These are phyloP conservation scores for Stomorhina lunata DNA, from an alignment of 2,888 invertebrate species.

Conservation along the genomic window DNA sequence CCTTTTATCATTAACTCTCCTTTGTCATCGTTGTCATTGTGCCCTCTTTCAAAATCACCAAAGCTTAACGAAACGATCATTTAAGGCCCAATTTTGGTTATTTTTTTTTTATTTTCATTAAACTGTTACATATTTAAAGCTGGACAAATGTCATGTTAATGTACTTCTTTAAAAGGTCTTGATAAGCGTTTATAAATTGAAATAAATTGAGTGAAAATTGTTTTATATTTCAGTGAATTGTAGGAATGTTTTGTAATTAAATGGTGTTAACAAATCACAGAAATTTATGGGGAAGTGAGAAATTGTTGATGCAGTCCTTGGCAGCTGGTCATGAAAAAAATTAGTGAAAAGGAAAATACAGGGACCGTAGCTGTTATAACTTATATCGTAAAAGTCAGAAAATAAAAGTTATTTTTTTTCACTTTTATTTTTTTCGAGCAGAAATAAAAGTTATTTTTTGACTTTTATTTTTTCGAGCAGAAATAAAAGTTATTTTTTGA, in stretches of 20 bases:
- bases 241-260: not conserved
- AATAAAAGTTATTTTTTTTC: too few relatives aligned
- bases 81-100: conserved; percentile 5
- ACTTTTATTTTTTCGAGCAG: too few relatives aligned
- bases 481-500: too few relatives aligned
- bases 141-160: conserved; percentile 59
- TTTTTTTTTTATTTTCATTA: conserved; percentile 20
- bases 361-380: too few relatives aligned
- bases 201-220: conserved; percentile 64
- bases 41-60: conserved; percentile 46
- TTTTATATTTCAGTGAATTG: conserved; percentile 39
- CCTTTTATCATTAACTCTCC: conserved; percentile 21
- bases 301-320: not conserved
- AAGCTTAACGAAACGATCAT: conserved; percentile 62
- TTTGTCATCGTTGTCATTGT: conserved; percentile 43
- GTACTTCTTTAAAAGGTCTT: not conserved
- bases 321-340: too few relatives aligned
- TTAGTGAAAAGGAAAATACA: not conserved
- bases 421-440: too few relatives aligned
- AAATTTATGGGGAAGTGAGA: not conserved
- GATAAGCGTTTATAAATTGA: conserved; percentile 62
- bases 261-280: conserved; percentile 12
- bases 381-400: too few relatives aligned
- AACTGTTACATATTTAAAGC: conserved; percentile 51
- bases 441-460: too few relatives aligned